These are phyloP conservation scores for Spinus pinus DNA, from an alignment of 2,797 vertebrate genomes.

Conservation along the genomic window DNA sequence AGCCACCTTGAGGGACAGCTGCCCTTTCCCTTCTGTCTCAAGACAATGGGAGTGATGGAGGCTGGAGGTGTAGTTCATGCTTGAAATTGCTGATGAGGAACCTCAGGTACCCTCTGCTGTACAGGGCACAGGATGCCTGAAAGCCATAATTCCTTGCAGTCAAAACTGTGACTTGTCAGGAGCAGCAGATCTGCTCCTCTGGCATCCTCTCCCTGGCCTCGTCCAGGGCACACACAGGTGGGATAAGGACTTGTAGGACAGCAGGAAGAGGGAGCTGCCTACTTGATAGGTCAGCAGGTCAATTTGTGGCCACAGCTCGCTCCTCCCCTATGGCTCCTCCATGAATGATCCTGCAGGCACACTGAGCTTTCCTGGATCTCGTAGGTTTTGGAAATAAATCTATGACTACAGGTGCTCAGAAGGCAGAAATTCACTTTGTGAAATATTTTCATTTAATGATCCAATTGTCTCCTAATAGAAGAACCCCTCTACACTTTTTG, in stretches of 20 bases:
- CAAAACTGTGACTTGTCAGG: not conserved
- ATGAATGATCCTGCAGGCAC: not conserved
- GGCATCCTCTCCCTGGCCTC: not conserved
- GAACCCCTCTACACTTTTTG: fast-evolving
- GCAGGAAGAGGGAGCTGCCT: not conserved
- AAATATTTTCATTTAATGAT: not conserved
- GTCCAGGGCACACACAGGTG: not conserved
- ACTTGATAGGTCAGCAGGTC: not conserved
- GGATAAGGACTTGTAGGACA: not conserved
- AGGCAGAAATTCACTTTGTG: not conserved
- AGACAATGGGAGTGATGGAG: not conserved
- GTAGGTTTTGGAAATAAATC: not conserved
- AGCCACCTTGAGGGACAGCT: not conserved
- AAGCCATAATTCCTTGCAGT: not conserved
- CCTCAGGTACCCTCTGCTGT: not conserved
- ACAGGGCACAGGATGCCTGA: not conserved
- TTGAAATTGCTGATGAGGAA: not conserved
- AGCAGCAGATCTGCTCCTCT: not conserved
- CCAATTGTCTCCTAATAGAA: not conserved
- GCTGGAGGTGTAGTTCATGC: not conserved
- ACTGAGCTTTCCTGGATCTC: not conserved
- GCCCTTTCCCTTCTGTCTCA: not conserved
- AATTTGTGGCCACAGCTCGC: not conserved
- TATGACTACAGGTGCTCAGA: not conserved
- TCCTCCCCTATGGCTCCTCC: not conserved